phyloP scores from a whole-genome alignment of 1,140 invertebrate genomes.

The Radopholus similis region DNA sequence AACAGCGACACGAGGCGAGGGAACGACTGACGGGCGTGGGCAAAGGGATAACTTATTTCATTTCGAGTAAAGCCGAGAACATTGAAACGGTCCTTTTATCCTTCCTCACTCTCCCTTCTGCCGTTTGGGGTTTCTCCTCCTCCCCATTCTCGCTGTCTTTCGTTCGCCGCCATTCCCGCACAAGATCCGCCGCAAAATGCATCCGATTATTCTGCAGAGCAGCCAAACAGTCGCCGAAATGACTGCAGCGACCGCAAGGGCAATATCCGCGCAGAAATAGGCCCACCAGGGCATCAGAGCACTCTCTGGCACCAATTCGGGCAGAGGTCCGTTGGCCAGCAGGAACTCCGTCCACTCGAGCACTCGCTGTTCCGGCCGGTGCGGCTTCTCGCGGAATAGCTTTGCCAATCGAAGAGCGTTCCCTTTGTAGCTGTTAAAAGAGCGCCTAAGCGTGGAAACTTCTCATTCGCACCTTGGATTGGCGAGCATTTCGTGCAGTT shows the following conservation, averaged over 20 bases:
- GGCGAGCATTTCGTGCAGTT: slow-evolving; percentile 17
- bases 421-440: slow-evolving; percentile 25
- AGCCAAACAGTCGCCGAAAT: slow-evolving; percentile 5
- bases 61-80: too few relatives aligned
- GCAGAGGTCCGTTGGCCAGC: slow-evolving; percentile 31
- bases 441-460: not conserved
- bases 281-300: slow-evolving; percentile 18
- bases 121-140: not conserved
- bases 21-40: too few relatives aligned
- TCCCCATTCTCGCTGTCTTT: not conserved
- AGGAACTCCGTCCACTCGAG: slow-evolving; percentile 45
- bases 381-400: slow-evolving; percentile 29
- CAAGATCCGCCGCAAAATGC: too few relatives aligned
- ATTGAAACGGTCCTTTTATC: too few relatives aligned
- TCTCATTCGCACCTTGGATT: slow-evolving; percentile 6
- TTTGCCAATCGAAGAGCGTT: slow-evolving; percentile 24
- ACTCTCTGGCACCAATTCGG: slow-evolving; percentile 28
- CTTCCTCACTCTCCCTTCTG: not conserved
- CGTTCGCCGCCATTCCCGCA: not conserved
- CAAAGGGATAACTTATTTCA: too few relatives aligned
- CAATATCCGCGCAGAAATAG: slow-evolving; percentile 34
- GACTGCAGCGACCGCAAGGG: slow-evolving; percentile 10
- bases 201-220: not conserved
- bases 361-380: slow-evolving; percentile 36
- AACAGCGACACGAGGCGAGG: too few relatives aligned